These are phyloP conservation scores for Zosterops lateralis DNA, from an alignment of 2,113 vertebrate genomes.

Conservation along the genomic window DNA sequence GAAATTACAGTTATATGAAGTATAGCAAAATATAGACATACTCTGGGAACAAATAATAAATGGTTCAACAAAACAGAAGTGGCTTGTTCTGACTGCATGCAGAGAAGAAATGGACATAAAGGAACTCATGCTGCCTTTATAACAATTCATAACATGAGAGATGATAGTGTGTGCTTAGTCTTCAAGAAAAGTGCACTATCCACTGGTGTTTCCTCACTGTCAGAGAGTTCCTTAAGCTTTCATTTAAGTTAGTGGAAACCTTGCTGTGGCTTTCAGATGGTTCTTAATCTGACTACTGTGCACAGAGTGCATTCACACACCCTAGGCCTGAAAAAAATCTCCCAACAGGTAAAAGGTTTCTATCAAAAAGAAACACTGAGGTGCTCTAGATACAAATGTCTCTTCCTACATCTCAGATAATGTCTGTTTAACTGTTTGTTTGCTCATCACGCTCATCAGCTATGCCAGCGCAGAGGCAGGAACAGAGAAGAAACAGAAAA, in stretches of 20 bases:
- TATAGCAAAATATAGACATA: not conserved
- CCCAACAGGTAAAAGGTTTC: not conserved
- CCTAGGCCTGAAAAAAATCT: not conserved
- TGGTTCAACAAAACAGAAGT: not conserved
- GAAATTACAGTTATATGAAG: not conserved
- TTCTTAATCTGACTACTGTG: not conserved
- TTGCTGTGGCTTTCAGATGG: not conserved
- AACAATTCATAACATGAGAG: not conserved
- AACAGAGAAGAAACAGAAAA: not conserved
- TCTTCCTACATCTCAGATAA: not conserved
- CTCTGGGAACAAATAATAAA: not conserved
- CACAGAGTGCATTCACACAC: not conserved
- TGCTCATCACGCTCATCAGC: not conserved
- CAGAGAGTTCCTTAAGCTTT: not conserved
- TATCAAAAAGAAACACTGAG: not conserved
- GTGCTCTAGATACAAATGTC: not conserved
- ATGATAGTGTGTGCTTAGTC: not conserved
- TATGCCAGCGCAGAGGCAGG: not conserved
- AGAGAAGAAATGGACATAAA: not conserved
- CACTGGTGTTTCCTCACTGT: not conserved
- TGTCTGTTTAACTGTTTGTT: not conserved
- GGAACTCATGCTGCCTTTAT: not conserved
- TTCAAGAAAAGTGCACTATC: not conserved
- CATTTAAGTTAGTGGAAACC: not conserved
- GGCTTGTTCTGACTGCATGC: not conserved